Evolutionary conservation across 2,113 vertebrate genomes (phyloP).

Genomic region (Ramphastos sulfuratus): DNA sequence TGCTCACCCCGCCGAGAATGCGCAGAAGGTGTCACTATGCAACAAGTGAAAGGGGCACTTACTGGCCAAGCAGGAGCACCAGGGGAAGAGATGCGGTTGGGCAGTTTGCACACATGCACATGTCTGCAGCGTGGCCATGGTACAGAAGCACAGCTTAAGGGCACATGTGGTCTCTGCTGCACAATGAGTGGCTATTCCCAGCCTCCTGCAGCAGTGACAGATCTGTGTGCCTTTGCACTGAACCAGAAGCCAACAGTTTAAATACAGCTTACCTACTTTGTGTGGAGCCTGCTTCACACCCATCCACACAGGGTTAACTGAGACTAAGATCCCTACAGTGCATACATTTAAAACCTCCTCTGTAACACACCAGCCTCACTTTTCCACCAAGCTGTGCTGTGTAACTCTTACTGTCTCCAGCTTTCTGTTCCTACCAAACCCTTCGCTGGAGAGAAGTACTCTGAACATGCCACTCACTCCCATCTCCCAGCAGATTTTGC

Average conservation of each 20-base stretch:
- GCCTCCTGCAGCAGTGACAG: background rate
- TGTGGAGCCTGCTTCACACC: background rate
- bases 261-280: background rate
- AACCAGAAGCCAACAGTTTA: background rate
- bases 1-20: accelerated
- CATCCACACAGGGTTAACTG: background rate
- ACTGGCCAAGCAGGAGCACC: background rate
- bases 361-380: background rate
- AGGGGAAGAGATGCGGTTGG: background rate
- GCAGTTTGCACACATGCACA: background rate
- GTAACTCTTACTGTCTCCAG: background rate
- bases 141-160: background rate
- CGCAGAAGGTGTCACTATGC: constrained; percentile 12
- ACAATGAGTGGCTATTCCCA: background rate
- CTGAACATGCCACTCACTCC: background rate
- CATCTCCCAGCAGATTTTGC: background rate
- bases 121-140: background rate
- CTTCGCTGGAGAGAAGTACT: background rate
- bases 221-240: background rate
- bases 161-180: background rate
- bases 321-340: background rate
- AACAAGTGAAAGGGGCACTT: background rate
- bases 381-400: background rate
- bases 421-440: background rate
- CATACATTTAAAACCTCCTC: background rate